A percentile compares a stretch with the other conserved stretches of the same genome.
These are phyloP conservation scores for Lottia gigantea DNA, from an alignment of 2,888 invertebrate genomes.

Conservation along the genomic window DNA sequence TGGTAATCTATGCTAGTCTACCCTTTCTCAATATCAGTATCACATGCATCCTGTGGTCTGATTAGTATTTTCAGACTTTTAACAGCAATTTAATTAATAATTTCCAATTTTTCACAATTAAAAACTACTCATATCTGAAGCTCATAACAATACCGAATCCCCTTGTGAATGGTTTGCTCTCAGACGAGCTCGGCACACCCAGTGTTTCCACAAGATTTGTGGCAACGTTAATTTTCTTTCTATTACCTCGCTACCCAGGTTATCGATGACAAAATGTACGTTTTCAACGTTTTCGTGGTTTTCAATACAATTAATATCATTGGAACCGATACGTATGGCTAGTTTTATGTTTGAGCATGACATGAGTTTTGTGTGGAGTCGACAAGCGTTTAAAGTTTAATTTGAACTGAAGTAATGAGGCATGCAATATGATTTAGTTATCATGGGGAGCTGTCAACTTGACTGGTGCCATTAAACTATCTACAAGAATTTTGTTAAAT, in stretches of 20 bases:
- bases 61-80: not conserved
- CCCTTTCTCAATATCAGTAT: too few relatives aligned
- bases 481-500: too few relatives aligned
- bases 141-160: not conserved
- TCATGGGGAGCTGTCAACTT: too few relatives aligned
- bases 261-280: constrained; percentile 5
- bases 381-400: not conserved
- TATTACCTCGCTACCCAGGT: constrained; percentile 19
- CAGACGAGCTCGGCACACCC: not conserved
- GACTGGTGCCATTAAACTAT: not conserved
- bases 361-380: not conserved
- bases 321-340: constrained; percentile 5
- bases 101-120: not conserved
- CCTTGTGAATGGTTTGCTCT: not conserved
- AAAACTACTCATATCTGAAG: constrained; percentile 6
- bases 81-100: constrained; percentile 7
- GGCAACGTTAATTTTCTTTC: constrained; percentile 20
- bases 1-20: too few relatives aligned
- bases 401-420: constrained; percentile 19
- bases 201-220: constrained; percentile 11
- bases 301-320: constrained; percentile 3
- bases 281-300: not conserved
- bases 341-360: constrained; percentile 8
- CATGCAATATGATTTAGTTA: constrained; percentile 11
- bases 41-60: too few relatives aligned